A percentile compares a stretch with the other conserved stretches of the same genome.
Conservation (phyloP, 2,888 invertebrate species). For the Entomobrya multifasciata region DNA sequence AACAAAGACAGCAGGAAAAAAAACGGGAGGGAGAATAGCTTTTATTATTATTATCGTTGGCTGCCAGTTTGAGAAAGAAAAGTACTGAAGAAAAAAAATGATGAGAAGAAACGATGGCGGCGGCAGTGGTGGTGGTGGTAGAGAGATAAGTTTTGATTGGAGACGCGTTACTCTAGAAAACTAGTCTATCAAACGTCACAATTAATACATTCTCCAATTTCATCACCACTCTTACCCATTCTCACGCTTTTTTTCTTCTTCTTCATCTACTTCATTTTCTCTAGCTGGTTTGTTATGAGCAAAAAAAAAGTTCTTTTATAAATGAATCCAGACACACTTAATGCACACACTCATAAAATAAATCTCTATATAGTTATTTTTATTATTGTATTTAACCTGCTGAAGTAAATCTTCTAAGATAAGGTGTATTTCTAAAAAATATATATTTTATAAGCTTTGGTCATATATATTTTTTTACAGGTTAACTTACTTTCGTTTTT, state of each 20-base stretch:
- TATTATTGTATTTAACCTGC: too few relatives aligned
- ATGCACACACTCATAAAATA: too few relatives aligned
- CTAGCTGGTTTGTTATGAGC: too few relatives aligned
- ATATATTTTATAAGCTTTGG: too few relatives aligned
- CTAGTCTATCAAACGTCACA: constrained; percentile 21
- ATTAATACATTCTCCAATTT: constrained; percentile 22
- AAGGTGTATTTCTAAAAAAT: too few relatives aligned
- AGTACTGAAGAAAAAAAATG: neutral
- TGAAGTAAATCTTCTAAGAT: too few relatives aligned
- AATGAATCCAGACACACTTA: too few relatives aligned
- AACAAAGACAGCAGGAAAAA: neutral
- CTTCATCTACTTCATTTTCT: neutral
- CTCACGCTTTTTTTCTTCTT: neutral
- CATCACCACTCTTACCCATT: neutral
- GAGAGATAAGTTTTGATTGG: constrained; percentile 17
- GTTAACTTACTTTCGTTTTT: too few relatives aligned
- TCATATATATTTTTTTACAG: too few relatives aligned
- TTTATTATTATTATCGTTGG: constrained; percentile 2
- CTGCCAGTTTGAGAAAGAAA: neutral
- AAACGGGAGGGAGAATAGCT: neutral
- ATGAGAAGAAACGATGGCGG: neutral
- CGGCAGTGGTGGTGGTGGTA: too few relatives aligned
- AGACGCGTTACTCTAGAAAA: constrained; percentile 11
- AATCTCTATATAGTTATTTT: too few relatives aligned
- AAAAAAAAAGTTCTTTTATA: too few relatives aligned